Base-by-base conservation (phyloP, 2,797 vertebrate species). In the Lophotriccus pileatus region DNA sequence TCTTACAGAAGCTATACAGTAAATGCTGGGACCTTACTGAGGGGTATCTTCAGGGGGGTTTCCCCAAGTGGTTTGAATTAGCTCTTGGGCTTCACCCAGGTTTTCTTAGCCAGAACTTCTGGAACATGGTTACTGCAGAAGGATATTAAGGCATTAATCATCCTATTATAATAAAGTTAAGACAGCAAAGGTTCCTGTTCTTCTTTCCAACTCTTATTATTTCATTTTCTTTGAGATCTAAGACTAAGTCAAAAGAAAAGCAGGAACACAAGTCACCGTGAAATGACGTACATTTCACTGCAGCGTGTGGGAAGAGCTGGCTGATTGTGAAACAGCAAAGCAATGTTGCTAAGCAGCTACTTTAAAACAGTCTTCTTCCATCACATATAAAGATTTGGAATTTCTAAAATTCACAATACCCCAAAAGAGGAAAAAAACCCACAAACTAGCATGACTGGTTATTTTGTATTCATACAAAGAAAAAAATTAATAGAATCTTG, bases 61-160 rank as follows among this genome's bases (percentile, higher is more conserved):
- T 93, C 36, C 84, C 74, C 93, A 91, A 93, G 83, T 94, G 95
- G 74, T 93, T 82, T 93, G 80, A 94, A 95, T 96, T 95, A 95
- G 47, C 34, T 90, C 52, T 95, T 96, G 93, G 95, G 87, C 46
- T 94, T 93, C 70, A 93, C 91, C 89, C 95, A 95, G 84, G 44
- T 87, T 90, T 93, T 82, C 59, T 70, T 30, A 79, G 59, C 79
- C 67, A 64, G 83, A 96, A 91, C 83, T 94, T 94, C 77, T 94
- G 94, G 77, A 83, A 90, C 20, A 9, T 39, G 34, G 79, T 93
- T 96, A 95, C 79, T 95, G 83, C 70, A 94, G 69, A 86, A 93
- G 68, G 87, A 97, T 95, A 96, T 95, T 95, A 89, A 95, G 88
- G 41, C 74, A 96, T 96, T 93, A 93, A 95, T 96, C 93, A 93